Base-by-base conservation (phyloP, 2,797 vertebrate species). In the Balearica regulorum region DNA sequence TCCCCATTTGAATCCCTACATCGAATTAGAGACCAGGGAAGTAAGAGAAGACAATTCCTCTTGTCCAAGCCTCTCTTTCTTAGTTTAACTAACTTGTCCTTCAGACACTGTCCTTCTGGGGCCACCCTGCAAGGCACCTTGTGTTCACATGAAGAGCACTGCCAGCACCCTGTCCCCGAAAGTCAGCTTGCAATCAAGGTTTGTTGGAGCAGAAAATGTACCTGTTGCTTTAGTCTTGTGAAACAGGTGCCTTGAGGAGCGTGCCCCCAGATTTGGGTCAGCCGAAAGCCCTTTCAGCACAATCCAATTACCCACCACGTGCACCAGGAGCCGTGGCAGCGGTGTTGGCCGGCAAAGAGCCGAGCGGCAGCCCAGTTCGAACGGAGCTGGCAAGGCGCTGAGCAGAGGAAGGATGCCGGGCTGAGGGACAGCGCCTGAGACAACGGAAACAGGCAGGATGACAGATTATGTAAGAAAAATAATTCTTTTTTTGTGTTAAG, bases 301-400 rank as follows among this genome's bases (percentile, higher is more conserved):
- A 31, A 41, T 29, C 60, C 84, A 25, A 3, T 49, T 7, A 11
- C 49, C 55, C 60, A 24, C 1, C 1, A 0, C 0, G 29, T 6
- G 16, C 44, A 10, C 33, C 26, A 9, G 31, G 41, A 49, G 55
- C 51, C 1, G 12, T 19, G 55, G 57, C 37, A 60, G 83, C 2
- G 3, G 61, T 2, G 48, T 11, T 18, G 65, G 58, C 81, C 13
- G 0, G 78, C 60, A 84, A 22, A 29, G 55, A 78, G 61, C 58
- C 2, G 6, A 75, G 35, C 9, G 3, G 33, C 41, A 68, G 68
- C 48, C 25, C 19, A 1, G n/a, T 57, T 41, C 8, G 29, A 60
- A 51, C 11, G 31, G 60, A 55, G 64, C 64, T 72, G 75, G 65
- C 22, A 11, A 20, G 29, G 69, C 3, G 6, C 57, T 65, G 82